phyloP scores from a whole-genome alignment of 2,113 vertebrate genomes.

The Prolemur simus region DNA sequence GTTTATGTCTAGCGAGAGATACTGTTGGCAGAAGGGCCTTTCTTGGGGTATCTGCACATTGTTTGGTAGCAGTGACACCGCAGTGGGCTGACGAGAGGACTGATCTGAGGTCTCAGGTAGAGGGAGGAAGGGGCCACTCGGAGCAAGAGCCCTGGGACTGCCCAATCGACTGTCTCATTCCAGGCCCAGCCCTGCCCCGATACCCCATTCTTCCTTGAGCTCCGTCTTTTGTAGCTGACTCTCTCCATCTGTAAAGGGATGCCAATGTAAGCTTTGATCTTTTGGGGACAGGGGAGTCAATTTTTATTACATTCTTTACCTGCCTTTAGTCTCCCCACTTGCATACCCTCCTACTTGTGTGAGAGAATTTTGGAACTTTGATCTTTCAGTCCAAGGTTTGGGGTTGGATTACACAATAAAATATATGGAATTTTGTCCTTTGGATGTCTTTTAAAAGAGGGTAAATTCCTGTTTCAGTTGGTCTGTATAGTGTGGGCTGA shows the following conservation, averaged over 20 bases:
- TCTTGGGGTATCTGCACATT: constrained; percentile 16
- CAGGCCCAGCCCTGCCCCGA: not conserved
- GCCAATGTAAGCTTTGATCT: not conserved
- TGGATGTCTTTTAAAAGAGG: not conserved
- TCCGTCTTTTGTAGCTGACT: not conserved
- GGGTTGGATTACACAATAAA: not conserved
- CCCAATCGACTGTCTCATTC: accelerated
- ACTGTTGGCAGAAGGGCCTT: constrained; percentile 45
- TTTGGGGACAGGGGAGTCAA: not conserved
- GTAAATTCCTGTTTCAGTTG: not conserved
- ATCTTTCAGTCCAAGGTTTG: not conserved
- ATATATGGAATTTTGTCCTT: not conserved
- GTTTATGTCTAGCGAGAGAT: constrained; percentile 70
- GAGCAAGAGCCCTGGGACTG: not conserved
- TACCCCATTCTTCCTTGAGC: not conserved
- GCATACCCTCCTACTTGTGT: not conserved
- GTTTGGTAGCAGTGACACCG: constrained; percentile 22
- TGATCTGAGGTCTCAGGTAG: not conserved
- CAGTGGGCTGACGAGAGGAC: not conserved
- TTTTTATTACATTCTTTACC: not conserved
- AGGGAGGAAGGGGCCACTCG: not conserved
- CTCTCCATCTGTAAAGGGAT: not conserved
- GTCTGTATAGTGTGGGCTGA: not conserved
- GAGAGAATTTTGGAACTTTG: not conserved
- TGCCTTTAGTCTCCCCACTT: not conserved